phyloP scores from a whole-genome alignment of 2,113 vertebrate species.

The Anolis sagrei region DNA sequence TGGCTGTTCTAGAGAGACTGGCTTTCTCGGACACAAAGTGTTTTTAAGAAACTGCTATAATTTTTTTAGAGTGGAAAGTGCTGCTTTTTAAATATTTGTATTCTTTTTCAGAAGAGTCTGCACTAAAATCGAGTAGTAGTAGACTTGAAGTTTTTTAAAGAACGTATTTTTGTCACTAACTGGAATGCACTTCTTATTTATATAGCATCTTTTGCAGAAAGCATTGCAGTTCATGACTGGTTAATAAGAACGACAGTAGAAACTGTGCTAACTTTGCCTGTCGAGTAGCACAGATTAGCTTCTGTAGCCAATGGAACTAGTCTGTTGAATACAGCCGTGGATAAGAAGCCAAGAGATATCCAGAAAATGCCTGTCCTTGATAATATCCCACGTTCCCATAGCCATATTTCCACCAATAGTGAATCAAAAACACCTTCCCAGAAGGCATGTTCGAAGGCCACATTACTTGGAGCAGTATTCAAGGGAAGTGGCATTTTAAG shows the following conservation, averaged over 20 bases:
- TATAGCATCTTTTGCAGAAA: slow-evolving; percentile 25
- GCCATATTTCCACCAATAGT: slow-evolving; percentile 23
- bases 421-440: slow-evolving; percentile 13
- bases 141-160: slow-evolving; percentile 39
- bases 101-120: slow-evolving; percentile 44
- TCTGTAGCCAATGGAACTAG: slow-evolving; percentile 38
- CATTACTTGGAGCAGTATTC: neutral
- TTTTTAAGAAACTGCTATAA: slow-evolving; percentile 42
- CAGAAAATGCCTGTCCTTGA: slow-evolving; percentile 18
- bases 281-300: slow-evolving; percentile 8
- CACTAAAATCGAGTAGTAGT: slow-evolving; percentile 26
- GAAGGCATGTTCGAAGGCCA: slow-evolving; percentile 21
- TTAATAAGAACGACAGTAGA: slow-evolving; percentile 21
- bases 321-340: slow-evolving; percentile 27
- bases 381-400: slow-evolving; percentile 17
- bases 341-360: slow-evolving; percentile 34
- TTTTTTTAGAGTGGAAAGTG: slow-evolving; percentile 37
- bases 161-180: slow-evolving; percentile 35
- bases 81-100: slow-evolving; percentile 33
- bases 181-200: slow-evolving; percentile 28
- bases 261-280: slow-evolving; percentile 19
- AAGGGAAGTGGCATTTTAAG: slow-evolving; percentile 21
- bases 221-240: slow-evolving; percentile 23
- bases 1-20: slow-evolving; percentile 22
- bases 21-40: slow-evolving; percentile 41